Base-by-base conservation (phyloP, 2,113 vertebrate genomes). In the Marmota flaviventris region DNA sequence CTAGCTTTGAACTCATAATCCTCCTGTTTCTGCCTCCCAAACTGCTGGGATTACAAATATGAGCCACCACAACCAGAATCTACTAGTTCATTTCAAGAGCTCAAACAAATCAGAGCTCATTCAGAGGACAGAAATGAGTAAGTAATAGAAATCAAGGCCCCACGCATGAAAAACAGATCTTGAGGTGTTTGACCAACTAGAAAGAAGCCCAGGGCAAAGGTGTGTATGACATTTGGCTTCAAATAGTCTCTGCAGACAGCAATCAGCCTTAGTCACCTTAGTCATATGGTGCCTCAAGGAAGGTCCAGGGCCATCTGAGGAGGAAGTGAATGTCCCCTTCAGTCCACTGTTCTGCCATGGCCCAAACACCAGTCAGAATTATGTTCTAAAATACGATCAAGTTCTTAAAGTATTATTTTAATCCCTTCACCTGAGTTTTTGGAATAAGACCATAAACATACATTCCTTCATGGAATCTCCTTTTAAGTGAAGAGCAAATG, bases 371-470 rank as follows among this genome's bases (percentile, higher is more conserved):
- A 24, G 22, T 61, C 42, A 51, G 11, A 94, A 92, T 85, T 75
- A 25, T 6, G 24, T 27, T 51, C 76, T 73, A 89, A 81, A 85
- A 63, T 24, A 67, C 17, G 29, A 72, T 17, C 34, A 37, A 34
- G 22, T 32, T 73, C 76, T 89, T 27, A 34, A 53, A 29, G 16
- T 18, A 85, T 85, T 45, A n/a, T 82, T 95, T 61, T 67, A 93
- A 81, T 92, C 16, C 72, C 2, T 53, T 17, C 0, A 77, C 53
- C 1, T 61, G 69, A 13, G 27, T 93, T 87, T 67, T 93, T 84
- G 20, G 42, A 95, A 89, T 77, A 93, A 93, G 53, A 45, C 24
- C 51, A 20, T 56, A 89, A 92, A 86, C 61, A 92, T 89, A 73
- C 13, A 53, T 82, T 22, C 20, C 72, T 92, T 79, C 13, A 51